These are phyloP conservation scores for Entelurus aequoreus DNA, from an alignment of 2,113 vertebrate species.

Conservation along the genomic window DNA sequence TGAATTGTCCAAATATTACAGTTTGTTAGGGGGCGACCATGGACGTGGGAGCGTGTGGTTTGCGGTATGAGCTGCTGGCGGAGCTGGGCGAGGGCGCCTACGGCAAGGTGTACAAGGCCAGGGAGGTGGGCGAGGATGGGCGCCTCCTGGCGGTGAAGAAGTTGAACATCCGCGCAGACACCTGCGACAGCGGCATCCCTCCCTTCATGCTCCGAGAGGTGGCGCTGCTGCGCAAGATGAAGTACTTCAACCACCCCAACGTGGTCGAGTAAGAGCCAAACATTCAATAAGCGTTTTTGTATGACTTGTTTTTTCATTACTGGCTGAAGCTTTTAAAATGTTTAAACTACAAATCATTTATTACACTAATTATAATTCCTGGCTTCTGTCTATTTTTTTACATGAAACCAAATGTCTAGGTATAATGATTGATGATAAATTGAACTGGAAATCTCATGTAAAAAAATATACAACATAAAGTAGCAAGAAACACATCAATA, in stretches of 20 bases:
- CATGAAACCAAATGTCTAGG: too few relatives aligned
- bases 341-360: too few relatives aligned
- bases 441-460: too few relatives aligned
- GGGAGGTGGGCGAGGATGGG: conserved; percentile 54
- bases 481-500: too few relatives aligned
- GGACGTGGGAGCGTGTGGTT: conserved; percentile 18
- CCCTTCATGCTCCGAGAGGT: conserved; percentile 72
- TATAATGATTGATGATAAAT: too few relatives aligned
- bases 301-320: too few relatives aligned
- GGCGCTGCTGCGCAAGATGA: conserved; percentile 66
- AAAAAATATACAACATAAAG: too few relatives aligned
- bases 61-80: conserved; percentile 64
- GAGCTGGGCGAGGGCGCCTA: conserved; percentile 68
- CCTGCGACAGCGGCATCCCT: conserved; percentile 56
- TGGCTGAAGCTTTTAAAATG: too few relatives aligned
- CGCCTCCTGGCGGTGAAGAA: conserved; percentile 74
- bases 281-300: too few relatives aligned
- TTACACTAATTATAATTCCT: too few relatives aligned
- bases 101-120: conserved; percentile 70
- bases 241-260: conserved; percentile 70
- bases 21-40: conserved; percentile 20
- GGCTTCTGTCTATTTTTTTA: not conserved
- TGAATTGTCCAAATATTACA: too few relatives aligned
- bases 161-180: conserved; percentile 40
- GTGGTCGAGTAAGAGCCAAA: conserved; percentile 63